Conservation (phyloP, 2,113 vertebrate genomes). For the Fulica atra region DNA sequence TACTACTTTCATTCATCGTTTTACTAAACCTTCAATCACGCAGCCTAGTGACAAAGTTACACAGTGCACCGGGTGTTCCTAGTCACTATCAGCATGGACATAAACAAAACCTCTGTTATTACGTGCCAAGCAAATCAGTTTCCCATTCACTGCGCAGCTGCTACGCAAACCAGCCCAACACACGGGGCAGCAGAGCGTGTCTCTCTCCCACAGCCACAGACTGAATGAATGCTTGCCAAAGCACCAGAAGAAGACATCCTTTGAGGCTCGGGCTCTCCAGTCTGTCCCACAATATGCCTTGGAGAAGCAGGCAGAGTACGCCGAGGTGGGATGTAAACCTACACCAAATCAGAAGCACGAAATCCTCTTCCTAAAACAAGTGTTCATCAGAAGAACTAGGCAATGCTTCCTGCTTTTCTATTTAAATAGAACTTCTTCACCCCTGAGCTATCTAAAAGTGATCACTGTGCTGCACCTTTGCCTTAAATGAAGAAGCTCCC, state of each 20-base stretch:
- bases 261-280: background rate
- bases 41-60: background rate
- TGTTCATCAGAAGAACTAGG: background rate
- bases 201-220: background rate
- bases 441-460: background rate
- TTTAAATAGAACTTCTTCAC: background rate
- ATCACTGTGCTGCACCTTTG: too few relatives aligned
- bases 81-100: background rate
- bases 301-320: accelerated
- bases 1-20: background rate
- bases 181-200: background rate
- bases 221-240: accelerated
- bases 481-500: background rate
- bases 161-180: background rate
- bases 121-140: background rate
- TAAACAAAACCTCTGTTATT: background rate
- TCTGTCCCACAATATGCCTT: background rate
- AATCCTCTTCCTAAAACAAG: background rate
- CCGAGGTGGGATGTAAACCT: background rate
- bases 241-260: background rate
- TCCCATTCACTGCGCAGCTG: background rate
- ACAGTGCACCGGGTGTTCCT: background rate
- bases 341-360: accelerated
- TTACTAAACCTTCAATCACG: background rate
- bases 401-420: background rate